Evolutionary conservation across 2,888 invertebrate genomes (phyloP).

Genomic region (Hemicrepidius hirtus): DNA sequence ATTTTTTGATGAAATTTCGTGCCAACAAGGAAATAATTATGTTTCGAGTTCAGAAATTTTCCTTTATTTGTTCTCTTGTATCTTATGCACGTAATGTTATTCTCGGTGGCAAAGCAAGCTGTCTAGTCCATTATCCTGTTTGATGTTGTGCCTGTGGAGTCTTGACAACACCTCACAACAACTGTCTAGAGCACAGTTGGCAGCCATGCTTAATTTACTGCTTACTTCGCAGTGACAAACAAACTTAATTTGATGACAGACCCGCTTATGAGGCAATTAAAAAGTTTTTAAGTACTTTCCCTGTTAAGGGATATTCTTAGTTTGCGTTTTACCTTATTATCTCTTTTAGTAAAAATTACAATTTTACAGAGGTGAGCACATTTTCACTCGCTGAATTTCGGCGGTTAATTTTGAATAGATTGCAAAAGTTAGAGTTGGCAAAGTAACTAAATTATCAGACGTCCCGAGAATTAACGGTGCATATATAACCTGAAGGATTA

Average conservation of each 20-base stretch:
- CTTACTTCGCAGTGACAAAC: slow-evolving; percentile 55
- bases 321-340: slow-evolving; percentile 18
- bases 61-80: neutral
- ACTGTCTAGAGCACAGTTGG: slow-evolving; percentile 52
- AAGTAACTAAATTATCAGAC: slow-evolving; percentile 12
- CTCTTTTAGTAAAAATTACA: neutral
- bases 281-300: slow-evolving; percentile 43
- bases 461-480: slow-evolving; percentile 8
- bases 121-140: slow-evolving; percentile 27
- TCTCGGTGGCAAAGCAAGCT: slow-evolving; percentile 8
- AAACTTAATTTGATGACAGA: slow-evolving; percentile 57
- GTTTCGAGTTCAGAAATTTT: neutral
- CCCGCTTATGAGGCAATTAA: slow-evolving; percentile 55
- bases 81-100: neutral
- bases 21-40: neutral
- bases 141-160: slow-evolving; percentile 20
- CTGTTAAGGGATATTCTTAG: slow-evolving; percentile 3
- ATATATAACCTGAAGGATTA: slow-evolving; percentile 21
- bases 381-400: neutral
- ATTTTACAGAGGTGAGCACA: neutral
- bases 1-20: neutral
- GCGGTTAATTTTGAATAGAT: slow-evolving; percentile 2
- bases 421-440: neutral
- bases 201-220: slow-evolving; percentile 55
- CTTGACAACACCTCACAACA: slow-evolving; percentile 54